Conservation (phyloP, 1,140 invertebrate species). For the Phthorimaea operculella region DNA sequence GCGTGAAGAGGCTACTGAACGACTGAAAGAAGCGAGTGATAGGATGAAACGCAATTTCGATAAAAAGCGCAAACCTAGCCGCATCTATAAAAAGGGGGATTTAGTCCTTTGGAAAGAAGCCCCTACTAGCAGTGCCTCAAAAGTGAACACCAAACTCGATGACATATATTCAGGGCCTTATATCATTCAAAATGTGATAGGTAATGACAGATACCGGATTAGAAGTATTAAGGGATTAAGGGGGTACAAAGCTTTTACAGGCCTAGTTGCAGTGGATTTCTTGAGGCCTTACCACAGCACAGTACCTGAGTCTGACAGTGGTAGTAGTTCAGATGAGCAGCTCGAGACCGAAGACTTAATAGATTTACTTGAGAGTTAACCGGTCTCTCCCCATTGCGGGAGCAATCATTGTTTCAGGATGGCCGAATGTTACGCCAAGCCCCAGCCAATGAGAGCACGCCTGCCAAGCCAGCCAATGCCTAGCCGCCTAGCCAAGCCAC, state of each 20-base stretch:
- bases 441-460: too few species aligned
- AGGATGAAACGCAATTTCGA: slow-evolving; percentile 27
- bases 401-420: slow-evolving; percentile 2
- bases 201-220: not conserved
- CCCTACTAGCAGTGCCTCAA: slow-evolving; percentile 13
- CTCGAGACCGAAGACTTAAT: slow-evolving; percentile 5
- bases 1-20: slow-evolving; percentile 12
- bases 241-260: slow-evolving; percentile 1
- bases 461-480: too few species aligned
- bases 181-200: not conserved
- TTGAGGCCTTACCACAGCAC: not conserved
- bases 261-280: not conserved
- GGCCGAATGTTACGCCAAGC: not conserved
- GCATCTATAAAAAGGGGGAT: slow-evolving; percentile 21
- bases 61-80: slow-evolving; percentile 15
- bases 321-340: slow-evolving; percentile 4
- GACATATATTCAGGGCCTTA: not conserved
- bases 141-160: slow-evolving; percentile 21
- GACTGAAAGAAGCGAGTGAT: slow-evolving; percentile 11
- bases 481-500: too few species aligned
- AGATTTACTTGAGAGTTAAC: slow-evolving; percentile 10
- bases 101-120: slow-evolving; percentile 28
- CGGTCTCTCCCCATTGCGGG: slow-evolving; percentile 6
- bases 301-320: not conserved
- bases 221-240: slow-evolving; percentile 12